Conservation (phyloP, 2,888 invertebrate genomes). For the Teinopalpus imperialis region DNA sequence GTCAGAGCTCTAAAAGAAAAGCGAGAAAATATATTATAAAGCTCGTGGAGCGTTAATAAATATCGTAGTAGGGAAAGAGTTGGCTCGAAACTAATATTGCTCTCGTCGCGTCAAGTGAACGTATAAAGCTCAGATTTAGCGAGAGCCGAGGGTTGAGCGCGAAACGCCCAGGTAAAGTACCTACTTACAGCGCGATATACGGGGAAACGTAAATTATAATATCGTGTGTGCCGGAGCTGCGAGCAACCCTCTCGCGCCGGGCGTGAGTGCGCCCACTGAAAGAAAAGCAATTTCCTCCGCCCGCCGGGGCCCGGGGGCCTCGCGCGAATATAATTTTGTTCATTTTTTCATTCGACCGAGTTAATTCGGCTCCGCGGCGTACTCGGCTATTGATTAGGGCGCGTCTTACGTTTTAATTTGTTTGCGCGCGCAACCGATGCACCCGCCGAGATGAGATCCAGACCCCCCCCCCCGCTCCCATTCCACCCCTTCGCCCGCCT, state of each 20-base stretch:
- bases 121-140: slow-evolving; percentile 82
- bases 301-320: slow-evolving; percentile 55
- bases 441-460: slow-evolving; percentile 71
- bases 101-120: slow-evolving; percentile 81
- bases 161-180: slow-evolving; percentile 79
- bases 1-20: slow-evolving; percentile 21
- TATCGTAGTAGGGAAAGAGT: slow-evolving; percentile 76
- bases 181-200: slow-evolving; percentile 80
- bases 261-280: slow-evolving; percentile 78
- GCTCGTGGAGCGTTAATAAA: slow-evolving; percentile 72
- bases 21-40: slow-evolving; percentile 31
- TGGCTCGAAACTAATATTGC: slow-evolving; percentile 79
- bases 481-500: slow-evolving; percentile 36
- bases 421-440: slow-evolving; percentile 81
- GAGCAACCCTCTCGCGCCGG: slow-evolving; percentile 68
- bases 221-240: slow-evolving; percentile 74
- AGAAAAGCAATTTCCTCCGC: slow-evolving; percentile 81
- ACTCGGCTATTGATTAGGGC: slow-evolving; percentile 82
- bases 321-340: slow-evolving; percentile 82
- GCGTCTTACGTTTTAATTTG: slow-evolving; percentile 82
- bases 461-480: slow-evolving; percentile 36
- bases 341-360: slow-evolving; percentile 81
- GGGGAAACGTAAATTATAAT: slow-evolving; percentile 82
- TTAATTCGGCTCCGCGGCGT: slow-evolving; percentile 80
- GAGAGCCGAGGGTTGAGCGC: slow-evolving; percentile 75